Conservation (phyloP, 2,113 vertebrate species). For the Ochotona princeps region DNA sequence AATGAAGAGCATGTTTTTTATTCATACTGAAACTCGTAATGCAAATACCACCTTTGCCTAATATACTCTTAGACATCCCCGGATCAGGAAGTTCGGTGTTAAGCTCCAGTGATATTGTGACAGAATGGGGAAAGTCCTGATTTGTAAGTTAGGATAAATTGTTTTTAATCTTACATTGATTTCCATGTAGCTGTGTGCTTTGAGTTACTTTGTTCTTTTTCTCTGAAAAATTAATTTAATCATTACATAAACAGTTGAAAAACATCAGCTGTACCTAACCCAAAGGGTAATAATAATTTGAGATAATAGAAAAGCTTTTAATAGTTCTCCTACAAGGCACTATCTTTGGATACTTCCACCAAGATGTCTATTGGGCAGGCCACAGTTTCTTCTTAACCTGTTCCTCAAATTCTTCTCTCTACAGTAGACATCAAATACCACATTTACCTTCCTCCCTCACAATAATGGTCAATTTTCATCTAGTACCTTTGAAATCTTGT, state of each 20-base stretch:
- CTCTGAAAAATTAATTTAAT: slow-evolving; percentile 45
- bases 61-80: background rate
- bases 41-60: background rate
- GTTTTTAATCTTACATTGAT: background rate
- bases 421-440: background rate
- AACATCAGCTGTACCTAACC: background rate
- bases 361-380: background rate
- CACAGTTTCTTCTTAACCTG: background rate
- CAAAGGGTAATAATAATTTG: slow-evolving; percentile 12
- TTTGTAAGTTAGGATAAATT: background rate
- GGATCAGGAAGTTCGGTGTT: background rate
- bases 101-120: background rate
- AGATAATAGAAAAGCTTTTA: background rate
- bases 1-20: background rate
- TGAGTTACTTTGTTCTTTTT: slow-evolving; percentile 1
- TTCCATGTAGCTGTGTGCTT: background rate
- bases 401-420: background rate
- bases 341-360: background rate
- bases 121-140: background rate
- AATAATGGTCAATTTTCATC: background rate
- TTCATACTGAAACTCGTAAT: background rate
- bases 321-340: background rate
- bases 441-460: background rate
- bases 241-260: slow-evolving; percentile 51
- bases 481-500: background rate